Base-by-base conservation (phyloP, 2,888 invertebrate species). In the Glyphotaelius pellucidus region DNA sequence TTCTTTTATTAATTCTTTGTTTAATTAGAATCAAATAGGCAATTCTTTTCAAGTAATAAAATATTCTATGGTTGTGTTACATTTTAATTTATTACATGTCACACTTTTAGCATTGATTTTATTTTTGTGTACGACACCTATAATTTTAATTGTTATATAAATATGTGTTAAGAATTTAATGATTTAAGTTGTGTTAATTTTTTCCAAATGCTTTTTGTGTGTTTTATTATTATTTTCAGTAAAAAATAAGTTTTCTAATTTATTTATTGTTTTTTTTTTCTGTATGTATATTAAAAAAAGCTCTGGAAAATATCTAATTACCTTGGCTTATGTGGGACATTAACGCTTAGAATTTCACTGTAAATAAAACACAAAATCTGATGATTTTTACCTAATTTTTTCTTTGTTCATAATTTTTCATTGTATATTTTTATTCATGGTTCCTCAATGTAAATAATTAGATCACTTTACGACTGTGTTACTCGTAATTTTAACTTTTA, bases 321-420 rank as follows among this genome's bases (percentile, higher is more conserved):
- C 85, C 38, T 67, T n/a, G 25, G 85, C 84, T 47, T 7, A 31
- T 11, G 85, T 52, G 85, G 90, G 90, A 90, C 81, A 90, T 81
- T 47, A 80, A 90, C 85, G 85, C 52, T 91, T 90, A 92, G 90
- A 84, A 87, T 86, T 84, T 67, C 79, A 79, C 32, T 89, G 88
- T 89, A 89, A 52, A 87, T 87, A 87, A 42, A 15, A n/a, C 42
- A 42, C 42, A 86, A 30, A 86, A 86, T 86, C 15, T 47, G 11
- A 30, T 42, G 19, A 15, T 86, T 52, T 47, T 87, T 87, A 52
- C 30, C 19, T 7, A 19, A 19, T 67, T n/a, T 87, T 31, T 83
- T 83, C 38, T 25, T 83, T 83, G 19, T 83, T 19, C 35, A 12
- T 83, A 32, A 83, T 19, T 83, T 83, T 31, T 35, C 11, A 83